Evolutionary conservation across 1,140 invertebrate genomes (phyloP).

Genomic region (Hycleus cichorii): DNA sequence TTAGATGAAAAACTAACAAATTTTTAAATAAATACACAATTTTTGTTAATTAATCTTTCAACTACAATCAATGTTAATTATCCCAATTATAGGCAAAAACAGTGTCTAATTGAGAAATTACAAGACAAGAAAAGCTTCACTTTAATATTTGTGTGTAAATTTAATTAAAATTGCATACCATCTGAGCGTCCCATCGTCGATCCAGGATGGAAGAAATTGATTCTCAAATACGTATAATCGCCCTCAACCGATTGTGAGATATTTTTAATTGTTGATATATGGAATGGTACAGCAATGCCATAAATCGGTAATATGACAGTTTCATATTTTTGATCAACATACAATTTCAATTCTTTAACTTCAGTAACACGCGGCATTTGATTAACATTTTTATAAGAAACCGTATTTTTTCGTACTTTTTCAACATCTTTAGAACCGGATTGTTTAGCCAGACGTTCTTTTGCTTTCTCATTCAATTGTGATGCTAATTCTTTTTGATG

Average conservation of each 20-base stretch:
- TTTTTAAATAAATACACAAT: too few species aligned
- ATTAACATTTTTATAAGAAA: slow-evolving; percentile 89
- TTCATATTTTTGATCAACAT: slow-evolving; percentile 96
- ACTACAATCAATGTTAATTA: too few species aligned
- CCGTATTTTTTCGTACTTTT: slow-evolving; percentile 86
- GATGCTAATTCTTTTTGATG: slow-evolving; percentile 94
- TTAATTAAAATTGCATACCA: slow-evolving; percentile 13
- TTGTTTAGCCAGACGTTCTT: slow-evolving; percentile 82
- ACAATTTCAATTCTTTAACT: slow-evolving; percentile 90
- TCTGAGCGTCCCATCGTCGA: slow-evolving; percentile 90
- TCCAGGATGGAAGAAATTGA: slow-evolving; percentile 99
- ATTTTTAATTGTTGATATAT: slow-evolving; percentile 98
- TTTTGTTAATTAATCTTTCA: too few species aligned
- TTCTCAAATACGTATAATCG: slow-evolving; percentile 96
- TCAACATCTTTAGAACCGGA: slow-evolving; percentile 79
- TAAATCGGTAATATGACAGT: slow-evolving; percentile 95
- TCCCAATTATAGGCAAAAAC: too few species aligned
- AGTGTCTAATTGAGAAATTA: too few species aligned
- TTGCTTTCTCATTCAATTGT: slow-evolving; percentile 86
- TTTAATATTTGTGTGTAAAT: background rate
- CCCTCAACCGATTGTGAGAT: slow-evolving; percentile 98
- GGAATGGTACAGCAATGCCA: slow-evolving; percentile 93
- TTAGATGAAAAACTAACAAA: too few species aligned
- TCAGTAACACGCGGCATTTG: slow-evolving; percentile 92
- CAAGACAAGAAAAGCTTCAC: too few species aligned